Evolutionary conservation across 2,888 invertebrate species (phyloP).

Genomic region (Melanargia galathea): DNA sequence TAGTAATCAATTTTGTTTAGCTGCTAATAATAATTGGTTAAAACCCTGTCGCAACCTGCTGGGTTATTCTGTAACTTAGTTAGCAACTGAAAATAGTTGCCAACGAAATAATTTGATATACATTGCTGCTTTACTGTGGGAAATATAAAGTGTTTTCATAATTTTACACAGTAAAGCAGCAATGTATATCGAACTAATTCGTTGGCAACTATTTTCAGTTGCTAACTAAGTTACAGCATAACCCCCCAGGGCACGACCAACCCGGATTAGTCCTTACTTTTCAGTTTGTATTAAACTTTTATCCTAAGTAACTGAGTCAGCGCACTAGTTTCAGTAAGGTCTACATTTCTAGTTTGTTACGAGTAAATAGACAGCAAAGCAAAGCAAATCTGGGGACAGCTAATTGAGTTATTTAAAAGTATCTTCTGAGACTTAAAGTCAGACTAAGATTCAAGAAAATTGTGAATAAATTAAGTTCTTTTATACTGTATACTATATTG

Average conservation of each 20-base stretch:
- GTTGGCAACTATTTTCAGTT: not conserved
- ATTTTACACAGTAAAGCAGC: no score
- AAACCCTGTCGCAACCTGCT: no score
- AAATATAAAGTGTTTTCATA: no score
- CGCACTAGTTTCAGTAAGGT: conserved; percentile 8
- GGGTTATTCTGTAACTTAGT: no score
- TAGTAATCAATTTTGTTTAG: not conserved
- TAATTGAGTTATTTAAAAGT: conserved; percentile 7
- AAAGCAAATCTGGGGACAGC: conserved; percentile 8
- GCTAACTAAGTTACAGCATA: no score
- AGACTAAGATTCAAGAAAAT: not conserved
- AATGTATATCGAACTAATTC: no score
- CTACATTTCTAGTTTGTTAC: conserved; percentile 12
- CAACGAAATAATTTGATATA: no score
- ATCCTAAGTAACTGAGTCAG: not conserved
- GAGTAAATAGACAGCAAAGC: conserved; percentile 12
- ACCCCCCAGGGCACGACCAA: not conserved
- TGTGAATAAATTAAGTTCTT: no score
- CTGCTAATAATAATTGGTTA: no score
- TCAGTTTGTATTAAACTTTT: conserved; percentile 1
- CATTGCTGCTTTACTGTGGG: no score
- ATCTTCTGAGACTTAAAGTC: not conserved
- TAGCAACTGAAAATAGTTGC: no score
- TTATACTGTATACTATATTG: no score
- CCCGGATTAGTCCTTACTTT: not conserved